These are phyloP conservation scores for Rosalia funebris DNA, from an alignment of 2,888 invertebrate genomes.

Conservation along the genomic window DNA sequence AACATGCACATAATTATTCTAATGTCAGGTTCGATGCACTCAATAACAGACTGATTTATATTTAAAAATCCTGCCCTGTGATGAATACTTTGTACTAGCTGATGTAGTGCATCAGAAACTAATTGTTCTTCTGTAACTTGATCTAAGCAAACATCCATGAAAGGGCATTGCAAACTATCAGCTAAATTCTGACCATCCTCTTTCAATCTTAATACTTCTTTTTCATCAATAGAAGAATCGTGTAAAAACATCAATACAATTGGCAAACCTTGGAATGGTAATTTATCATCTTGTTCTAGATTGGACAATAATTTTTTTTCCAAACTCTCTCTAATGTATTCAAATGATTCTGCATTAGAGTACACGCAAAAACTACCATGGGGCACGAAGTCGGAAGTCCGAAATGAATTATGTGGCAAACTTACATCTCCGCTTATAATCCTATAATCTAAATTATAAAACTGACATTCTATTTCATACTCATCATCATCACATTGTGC, in stretches of 20 bases:
- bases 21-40: constrained; percentile 85
- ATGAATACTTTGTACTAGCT: constrained; percentile 80
- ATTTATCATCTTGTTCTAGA: constrained; percentile 88
- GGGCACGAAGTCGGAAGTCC: constrained; percentile 87
- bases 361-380: constrained; percentile 93
- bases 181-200: constrained; percentile 92
- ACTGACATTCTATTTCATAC: constrained; percentile 80
- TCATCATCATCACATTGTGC: constrained; percentile 90
- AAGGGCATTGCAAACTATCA: constrained; percentile 87
- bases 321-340: constrained; percentile 89
- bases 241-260: constrained; percentile 92
- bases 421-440: constrained; percentile 88
- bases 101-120: constrained; percentile 78
- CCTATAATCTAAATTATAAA: constrained; percentile 85
- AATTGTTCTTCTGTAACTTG: constrained; percentile 73
- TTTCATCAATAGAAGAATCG: constrained; percentile 83
- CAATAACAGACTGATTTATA: constrained; percentile 78
- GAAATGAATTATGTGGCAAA: constrained; percentile 81
- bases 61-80: constrained; percentile 80
- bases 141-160: constrained; percentile 80
- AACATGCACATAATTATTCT: constrained; percentile 96
- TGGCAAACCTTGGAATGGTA: constrained; percentile 86
- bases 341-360: constrained; percentile 90
- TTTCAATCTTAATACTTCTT: constrained; percentile 84
- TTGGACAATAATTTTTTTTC: constrained; percentile 91